phyloP scores from a whole-genome alignment of 2,888 invertebrate genomes.

The Dichetophora obliterata region DNA sequence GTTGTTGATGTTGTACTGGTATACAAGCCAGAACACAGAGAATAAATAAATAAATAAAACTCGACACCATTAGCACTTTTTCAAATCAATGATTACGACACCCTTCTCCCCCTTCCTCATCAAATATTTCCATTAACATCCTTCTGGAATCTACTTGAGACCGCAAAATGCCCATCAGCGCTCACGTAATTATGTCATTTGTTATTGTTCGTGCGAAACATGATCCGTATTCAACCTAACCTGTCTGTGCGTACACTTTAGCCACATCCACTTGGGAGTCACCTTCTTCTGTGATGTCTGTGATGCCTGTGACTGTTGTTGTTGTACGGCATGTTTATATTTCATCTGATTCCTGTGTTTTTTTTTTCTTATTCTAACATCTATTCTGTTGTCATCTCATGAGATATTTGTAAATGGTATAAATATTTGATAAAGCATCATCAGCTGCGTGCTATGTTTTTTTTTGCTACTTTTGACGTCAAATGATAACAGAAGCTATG shows the following conservation, averaged over 20 bases:
- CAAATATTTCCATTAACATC: not conserved
- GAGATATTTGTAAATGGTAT: constrained; percentile 36
- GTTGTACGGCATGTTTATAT: not conserved
- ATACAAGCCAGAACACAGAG: not conserved
- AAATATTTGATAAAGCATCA: constrained; percentile 46
- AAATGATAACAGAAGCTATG: too few species aligned
- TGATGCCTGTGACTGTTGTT: not conserved
- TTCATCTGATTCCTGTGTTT: not conserved
- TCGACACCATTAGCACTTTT: constrained; percentile 36
- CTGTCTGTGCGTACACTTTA: not conserved
- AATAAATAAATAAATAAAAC: not conserved
- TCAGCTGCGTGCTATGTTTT: constrained; percentile 24
- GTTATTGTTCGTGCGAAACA: constrained; percentile 39
- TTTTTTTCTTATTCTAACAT: not conserved
- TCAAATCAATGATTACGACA: constrained; percentile 31
- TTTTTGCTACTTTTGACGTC: not conserved
- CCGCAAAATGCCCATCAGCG: constrained; percentile 42
- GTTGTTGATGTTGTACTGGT: not conserved
- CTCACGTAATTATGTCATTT: constrained; percentile 45
- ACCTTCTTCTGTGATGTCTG: not conserved
- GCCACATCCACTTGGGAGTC: not conserved
- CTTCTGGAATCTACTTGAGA: not conserved
- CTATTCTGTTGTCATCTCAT: constrained; percentile 27
- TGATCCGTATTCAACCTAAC: not conserved
- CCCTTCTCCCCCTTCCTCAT: not conserved